Evolutionary conservation across 2,888 invertebrate genomes (phyloP), one percentile per base, ranked within the genome.

Genomic region (Hermaeophaga mercurialis): DNA sequence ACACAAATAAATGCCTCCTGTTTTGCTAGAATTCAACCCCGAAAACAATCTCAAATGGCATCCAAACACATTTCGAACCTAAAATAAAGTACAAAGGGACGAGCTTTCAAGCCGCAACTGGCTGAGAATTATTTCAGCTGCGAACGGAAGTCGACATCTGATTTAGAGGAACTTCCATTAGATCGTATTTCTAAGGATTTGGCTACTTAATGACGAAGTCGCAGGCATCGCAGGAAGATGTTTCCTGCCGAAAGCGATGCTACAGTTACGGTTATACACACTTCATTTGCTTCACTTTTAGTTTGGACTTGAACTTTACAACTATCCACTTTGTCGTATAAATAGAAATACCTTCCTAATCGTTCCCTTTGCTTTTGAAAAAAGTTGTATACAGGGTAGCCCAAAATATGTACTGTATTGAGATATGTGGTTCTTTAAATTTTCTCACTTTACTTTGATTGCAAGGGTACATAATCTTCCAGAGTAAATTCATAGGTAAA

Each of bases 141-240:
- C 17, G 7, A 48, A 48, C 17, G 38, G 38, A 48, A 48, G 48
- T 48, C 26, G 26, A 12, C 34, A 48, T 4, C 38, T 38, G 26
- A 48, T 48, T 38, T 48, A 26, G 26, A 38, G 38, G 28, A 48
- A 48, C 19, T 48, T 48, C 48, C 38, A 48, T 48, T 48, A 48
- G 48, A 24, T 38, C 48, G 28, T n/a, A 26, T 48, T 48, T 48
- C 28, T 38, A 26, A 38, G 38, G 48, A 38, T 48, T 48, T 26
- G 22, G 34, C 36, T 47, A 47, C 36, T 47, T 47, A 47, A 47
- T 36, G 9, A 47, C 36, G 24, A 22, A 31, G 18, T 46, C 34
- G 11, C 36, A 47, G 36, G 15, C 9, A 22, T 14, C 15, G n/a
- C 7, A 36, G 36, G n/a, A 18, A 22, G 12, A 19, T 41, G 36